A percentile compares a stretch with the other conserved stretches of the same genome.
phyloP scores from a whole-genome alignment of 2,797 vertebrate genomes.

The Buceros bicornis region DNA sequence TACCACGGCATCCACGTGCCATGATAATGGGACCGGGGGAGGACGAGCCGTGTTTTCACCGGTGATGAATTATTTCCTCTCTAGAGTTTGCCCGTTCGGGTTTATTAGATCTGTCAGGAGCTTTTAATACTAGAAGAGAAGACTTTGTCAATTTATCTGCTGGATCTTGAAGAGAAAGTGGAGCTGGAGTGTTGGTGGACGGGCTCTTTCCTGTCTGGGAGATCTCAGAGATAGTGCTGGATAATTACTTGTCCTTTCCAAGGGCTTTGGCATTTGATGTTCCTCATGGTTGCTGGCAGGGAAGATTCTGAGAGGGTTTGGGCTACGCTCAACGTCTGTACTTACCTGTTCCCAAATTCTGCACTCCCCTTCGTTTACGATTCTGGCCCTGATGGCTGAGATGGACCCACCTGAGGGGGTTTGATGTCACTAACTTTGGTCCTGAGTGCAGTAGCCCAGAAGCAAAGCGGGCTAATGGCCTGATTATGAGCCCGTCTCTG shows the following conservation, averaged over 20 bases:
- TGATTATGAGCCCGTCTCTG: neutral
- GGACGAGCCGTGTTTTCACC: neutral
- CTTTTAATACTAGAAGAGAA: neutral
- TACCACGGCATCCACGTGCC: rapidly evolving
- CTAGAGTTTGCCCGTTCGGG: neutral
- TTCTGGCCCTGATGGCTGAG: neutral
- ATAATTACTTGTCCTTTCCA: neutral
- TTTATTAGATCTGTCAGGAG: neutral
- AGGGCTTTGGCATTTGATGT: neutral
- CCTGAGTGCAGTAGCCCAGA: neutral
- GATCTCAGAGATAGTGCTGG: neutral
- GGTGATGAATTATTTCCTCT: neutral
- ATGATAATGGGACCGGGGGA: neutral
- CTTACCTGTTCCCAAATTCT: neutral
- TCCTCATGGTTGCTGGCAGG: neutral
- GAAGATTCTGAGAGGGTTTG: neutral
- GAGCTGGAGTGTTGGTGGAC: neutral
- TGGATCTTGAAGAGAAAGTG: neutral
- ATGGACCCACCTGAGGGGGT: neutral
- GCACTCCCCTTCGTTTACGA: neutral
- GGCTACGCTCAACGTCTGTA: neutral
- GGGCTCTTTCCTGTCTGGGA: slow-evolving; percentile 19
- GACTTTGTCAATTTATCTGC: neutral
- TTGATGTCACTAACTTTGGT: neutral
- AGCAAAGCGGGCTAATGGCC: neutral